A percentile compares a stretch with the other conserved stretches of the same genome.
These are phyloP conservation scores for Drosophila erecta DNA, from an alignment of 1,140 invertebrate species.

Conservation along the genomic window DNA sequence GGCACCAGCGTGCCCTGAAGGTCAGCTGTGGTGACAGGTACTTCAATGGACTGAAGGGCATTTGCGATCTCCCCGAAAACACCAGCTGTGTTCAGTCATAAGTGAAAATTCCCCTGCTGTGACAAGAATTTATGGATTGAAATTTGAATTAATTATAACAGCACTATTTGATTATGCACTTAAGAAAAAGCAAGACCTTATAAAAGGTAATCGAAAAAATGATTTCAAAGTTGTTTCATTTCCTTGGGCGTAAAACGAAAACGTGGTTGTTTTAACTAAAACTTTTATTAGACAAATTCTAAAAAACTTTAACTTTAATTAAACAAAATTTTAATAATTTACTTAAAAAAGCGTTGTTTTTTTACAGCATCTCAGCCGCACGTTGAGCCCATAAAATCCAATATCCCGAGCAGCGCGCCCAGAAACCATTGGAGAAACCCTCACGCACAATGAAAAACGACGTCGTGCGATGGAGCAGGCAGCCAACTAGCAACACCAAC, in stretches of 20 bases:
- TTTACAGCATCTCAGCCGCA: slow-evolving; percentile 18
- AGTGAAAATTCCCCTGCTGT: background rate
- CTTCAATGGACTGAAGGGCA: slow-evolving; percentile 69
- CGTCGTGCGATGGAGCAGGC: slow-evolving; percentile 81
- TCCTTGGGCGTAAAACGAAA: slow-evolving; percentile 1
- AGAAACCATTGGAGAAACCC: slow-evolving; percentile 52
- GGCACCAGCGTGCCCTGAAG: slow-evolving; percentile 45
- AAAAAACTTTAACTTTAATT: background rate
- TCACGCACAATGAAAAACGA: slow-evolving; percentile 85
- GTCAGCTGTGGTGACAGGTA: slow-evolving; percentile 67
- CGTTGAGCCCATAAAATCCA: slow-evolving; percentile 10
- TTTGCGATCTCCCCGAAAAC: slow-evolving; percentile 73
- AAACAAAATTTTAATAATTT: too few species aligned
- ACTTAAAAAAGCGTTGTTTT: background rate
- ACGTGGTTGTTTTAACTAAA: too few species aligned
- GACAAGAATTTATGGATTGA: background rate
- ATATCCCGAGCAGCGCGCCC: slow-evolving; percentile 25
- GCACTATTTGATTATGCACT: slow-evolving; percentile 5
- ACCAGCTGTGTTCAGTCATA: slow-evolving; percentile 63
- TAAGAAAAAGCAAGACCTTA: slow-evolving; percentile 47
- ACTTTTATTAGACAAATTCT: background rate
- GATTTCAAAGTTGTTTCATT: background rate
- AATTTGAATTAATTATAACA: slow-evolving; percentile 2
- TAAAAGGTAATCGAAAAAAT: slow-evolving; percentile 34
- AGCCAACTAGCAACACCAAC: slow-evolving; percentile 53